phyloP scores from a whole-genome alignment of 2,113 vertebrate species.

The Capricornis sumatraensis region DNA sequence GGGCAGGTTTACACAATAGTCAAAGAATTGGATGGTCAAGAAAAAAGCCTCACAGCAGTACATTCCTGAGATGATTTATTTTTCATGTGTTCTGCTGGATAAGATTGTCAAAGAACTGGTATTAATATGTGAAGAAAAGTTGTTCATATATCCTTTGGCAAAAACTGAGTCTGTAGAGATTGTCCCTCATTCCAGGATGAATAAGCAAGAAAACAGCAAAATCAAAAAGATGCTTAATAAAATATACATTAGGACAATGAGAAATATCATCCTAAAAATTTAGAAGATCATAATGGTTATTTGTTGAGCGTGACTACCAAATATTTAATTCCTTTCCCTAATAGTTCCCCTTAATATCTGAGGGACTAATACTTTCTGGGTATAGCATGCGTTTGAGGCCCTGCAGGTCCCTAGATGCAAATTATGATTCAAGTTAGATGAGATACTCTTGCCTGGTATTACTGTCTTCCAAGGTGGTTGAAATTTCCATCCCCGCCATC shows the following conservation, averaged over 20 bases:
- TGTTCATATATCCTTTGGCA: not conserved
- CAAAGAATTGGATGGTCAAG: not conserved
- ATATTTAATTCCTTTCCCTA: not conserved
- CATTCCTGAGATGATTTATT: not conserved
- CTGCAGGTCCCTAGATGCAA: not conserved
- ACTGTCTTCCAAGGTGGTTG: not conserved
- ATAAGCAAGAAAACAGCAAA: not conserved
- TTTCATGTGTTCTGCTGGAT: not conserved
- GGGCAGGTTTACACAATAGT: not conserved
- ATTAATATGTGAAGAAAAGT: not conserved
- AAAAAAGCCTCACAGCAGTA: not conserved
- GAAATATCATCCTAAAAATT: not conserved
- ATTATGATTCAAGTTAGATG: not conserved
- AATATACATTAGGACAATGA: not conserved
- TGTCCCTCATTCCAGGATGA: not conserved
- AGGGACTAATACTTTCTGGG: not conserved
- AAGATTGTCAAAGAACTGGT: not conserved
- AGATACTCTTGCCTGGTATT: not conserved
- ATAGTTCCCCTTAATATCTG: not conserved
- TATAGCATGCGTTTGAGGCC: not conserved
- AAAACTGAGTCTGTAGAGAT: not conserved
- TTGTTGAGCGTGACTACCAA: not conserved
- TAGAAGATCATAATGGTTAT: not conserved
- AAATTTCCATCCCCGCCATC: not conserved
- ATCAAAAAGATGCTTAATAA: not conserved